Conservation (phyloP, 1,140 invertebrate species). For the Agraylea sexmaculata region DNA sequence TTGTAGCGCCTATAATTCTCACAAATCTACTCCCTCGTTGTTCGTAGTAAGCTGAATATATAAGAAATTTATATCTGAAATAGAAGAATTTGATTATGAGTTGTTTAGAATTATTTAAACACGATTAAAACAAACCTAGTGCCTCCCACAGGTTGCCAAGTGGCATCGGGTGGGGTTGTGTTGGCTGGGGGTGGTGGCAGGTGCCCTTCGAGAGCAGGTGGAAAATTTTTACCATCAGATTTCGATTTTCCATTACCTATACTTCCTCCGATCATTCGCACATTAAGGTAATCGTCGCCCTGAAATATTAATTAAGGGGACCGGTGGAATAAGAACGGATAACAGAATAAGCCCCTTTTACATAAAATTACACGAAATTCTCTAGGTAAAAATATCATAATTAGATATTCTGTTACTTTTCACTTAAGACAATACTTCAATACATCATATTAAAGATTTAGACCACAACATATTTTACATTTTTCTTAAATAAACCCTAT, state of each 20-base stretch:
- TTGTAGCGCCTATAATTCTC: constrained; percentile 76
- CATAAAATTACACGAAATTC: too few species aligned
- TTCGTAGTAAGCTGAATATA: constrained; percentile 84
- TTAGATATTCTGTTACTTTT: too few species aligned
- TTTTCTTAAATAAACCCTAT: too few species aligned
- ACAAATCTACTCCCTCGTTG: constrained; percentile 54
- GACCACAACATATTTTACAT: too few species aligned
- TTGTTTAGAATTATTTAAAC: constrained; percentile 4
- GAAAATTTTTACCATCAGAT: not conserved
- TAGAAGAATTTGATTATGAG: constrained; percentile 10
- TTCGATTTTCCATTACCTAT: not conserved
- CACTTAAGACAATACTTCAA: too few species aligned
- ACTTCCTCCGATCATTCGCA: constrained; percentile 10
- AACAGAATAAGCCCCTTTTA: too few species aligned
- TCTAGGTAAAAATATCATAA: too few species aligned
- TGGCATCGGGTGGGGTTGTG: constrained; percentile 32
- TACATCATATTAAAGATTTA: too few species aligned
- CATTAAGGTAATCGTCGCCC: constrained; percentile 19
- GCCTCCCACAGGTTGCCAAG: constrained; percentile 37
- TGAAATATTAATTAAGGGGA: too few species aligned
- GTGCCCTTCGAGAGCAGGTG: constrained; percentile 22
- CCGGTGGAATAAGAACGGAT: too few species aligned
- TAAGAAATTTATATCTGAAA: constrained; percentile 75
- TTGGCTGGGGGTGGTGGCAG: constrained; percentile 28
- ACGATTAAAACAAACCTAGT: constrained; percentile 27